These are phyloP conservation scores for Tipula confusa DNA, from an alignment of 2,888 invertebrate genomes.

Conservation along the genomic window DNA sequence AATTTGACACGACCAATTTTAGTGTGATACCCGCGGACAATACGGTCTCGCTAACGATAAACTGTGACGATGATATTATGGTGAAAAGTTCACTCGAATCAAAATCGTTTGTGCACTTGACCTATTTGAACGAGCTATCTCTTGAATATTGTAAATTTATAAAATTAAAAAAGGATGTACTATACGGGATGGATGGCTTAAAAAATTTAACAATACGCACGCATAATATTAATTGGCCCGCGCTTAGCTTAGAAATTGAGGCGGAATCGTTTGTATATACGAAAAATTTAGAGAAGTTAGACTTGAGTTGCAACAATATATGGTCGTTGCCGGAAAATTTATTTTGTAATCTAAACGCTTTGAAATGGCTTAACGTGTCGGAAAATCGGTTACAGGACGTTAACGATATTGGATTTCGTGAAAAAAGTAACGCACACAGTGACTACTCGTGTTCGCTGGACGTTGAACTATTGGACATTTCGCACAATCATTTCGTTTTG, in stretches of 20 bases:
- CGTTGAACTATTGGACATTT: slow-evolving; percentile 76
- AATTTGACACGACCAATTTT: slow-evolving; percentile 82
- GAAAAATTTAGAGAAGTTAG: slow-evolving; percentile 74
- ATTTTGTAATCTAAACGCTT: slow-evolving; percentile 75
- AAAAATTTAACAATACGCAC: slow-evolving; percentile 81
- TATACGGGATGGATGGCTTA: slow-evolving; percentile 74
- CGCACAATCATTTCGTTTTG: slow-evolving; percentile 77
- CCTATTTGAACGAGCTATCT: slow-evolving; percentile 71
- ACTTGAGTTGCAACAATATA: slow-evolving; percentile 83
- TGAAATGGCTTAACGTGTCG: slow-evolving; percentile 78
- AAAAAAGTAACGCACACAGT: slow-evolving; percentile 36
- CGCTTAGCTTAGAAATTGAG: slow-evolving; percentile 77
- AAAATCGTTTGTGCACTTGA: slow-evolving; percentile 73
- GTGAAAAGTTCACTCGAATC: slow-evolving; percentile 74
- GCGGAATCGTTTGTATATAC: slow-evolving; percentile 71
- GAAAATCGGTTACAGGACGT: slow-evolving; percentile 85
- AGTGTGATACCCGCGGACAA: slow-evolving; percentile 80
- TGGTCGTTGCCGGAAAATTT: slow-evolving; percentile 83
- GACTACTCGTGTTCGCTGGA: slow-evolving; percentile 65
- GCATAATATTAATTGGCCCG: slow-evolving; percentile 78
- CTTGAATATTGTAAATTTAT: slow-evolving; percentile 84
- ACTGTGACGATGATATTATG: slow-evolving; percentile 75
- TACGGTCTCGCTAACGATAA: slow-evolving; percentile 71
- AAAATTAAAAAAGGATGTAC: slow-evolving; percentile 73
- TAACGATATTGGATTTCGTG: slow-evolving; percentile 74